These are phyloP conservation scores for Nannobrachium achirus DNA, from an alignment of 2,113 vertebrate genomes.

Conservation along the genomic window DNA sequence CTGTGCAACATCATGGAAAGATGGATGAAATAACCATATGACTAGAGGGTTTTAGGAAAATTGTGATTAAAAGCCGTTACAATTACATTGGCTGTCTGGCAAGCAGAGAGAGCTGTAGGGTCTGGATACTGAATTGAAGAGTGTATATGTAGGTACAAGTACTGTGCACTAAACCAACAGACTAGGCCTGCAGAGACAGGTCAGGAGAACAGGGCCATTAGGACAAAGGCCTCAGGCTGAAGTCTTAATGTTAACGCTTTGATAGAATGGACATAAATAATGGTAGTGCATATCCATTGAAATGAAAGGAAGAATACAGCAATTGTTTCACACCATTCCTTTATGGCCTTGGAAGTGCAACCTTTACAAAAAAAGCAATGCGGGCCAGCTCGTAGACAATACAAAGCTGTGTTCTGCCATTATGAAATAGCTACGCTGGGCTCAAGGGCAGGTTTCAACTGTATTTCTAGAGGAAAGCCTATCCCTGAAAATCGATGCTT, in stretches of 20 bases:
- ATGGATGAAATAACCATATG: conserved; percentile 17
- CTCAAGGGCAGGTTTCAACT: conserved; percentile 7
- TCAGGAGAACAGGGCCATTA: conserved; percentile 16
- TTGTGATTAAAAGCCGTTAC: conserved; percentile 20
- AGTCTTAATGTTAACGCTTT: conserved; percentile 3
- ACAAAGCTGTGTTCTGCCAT: conserved; percentile 12
- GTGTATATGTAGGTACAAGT: neutral
- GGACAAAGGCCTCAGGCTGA: conserved; percentile 24
- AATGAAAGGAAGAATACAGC: neutral
- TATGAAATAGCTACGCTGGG: conserved; percentile 18
- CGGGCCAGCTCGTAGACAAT: neutral
- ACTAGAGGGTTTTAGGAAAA: conserved; percentile 5
- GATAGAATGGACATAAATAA: neutral
- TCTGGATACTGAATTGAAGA: conserved; percentile 10
- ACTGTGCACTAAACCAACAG: conserved; percentile 38
- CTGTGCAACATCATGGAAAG: conserved; percentile 27
- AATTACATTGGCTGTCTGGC: conserved; percentile 21
- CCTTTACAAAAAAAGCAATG: neutral
- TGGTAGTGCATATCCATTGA: neutral
- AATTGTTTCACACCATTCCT: neutral
- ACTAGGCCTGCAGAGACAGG: conserved; percentile 29
- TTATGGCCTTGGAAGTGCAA: neutral
- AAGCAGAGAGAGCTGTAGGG: conserved; percentile 12
- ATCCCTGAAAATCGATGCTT: conserved; percentile 39
- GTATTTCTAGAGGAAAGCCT: conserved; percentile 11